phyloP scores from a whole-genome alignment of 2,797 vertebrate species.

The Micromesistius poutassou region DNA sequence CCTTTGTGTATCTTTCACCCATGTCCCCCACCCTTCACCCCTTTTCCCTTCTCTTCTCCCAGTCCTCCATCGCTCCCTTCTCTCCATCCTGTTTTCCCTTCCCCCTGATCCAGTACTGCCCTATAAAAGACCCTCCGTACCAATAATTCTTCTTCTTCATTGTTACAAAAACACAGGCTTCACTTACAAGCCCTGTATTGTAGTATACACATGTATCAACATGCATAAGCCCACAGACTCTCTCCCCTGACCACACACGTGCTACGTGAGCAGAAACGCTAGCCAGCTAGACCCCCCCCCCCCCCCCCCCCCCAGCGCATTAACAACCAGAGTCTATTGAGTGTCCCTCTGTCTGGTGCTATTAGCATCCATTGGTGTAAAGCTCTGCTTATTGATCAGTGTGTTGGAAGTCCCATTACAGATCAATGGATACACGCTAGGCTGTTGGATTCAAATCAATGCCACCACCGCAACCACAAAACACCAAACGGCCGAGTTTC shows the following conservation, averaged over 20 bases:
- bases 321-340: background rate
- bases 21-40: background rate
- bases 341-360: background rate
- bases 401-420: conserved; percentile 36
- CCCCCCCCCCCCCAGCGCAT: background rate
- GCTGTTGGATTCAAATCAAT: conserved; percentile 24
- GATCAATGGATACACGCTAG: conserved; percentile 46
- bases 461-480: background rate
- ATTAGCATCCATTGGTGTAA: background rate
- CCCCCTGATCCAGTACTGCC: background rate
- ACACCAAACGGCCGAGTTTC: background rate
- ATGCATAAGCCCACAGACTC: background rate
- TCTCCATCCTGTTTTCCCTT: conserved; percentile 7
- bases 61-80: background rate
- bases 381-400: background rate
- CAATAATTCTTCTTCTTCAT: conserved; percentile 15
- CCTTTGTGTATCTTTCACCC: conserved; percentile 1
- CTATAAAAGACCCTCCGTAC: conserved; percentile 17
- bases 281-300: background rate
- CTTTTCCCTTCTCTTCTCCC: background rate
- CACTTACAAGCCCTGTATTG: background rate
- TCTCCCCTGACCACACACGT: background rate
- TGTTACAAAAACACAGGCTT: background rate
- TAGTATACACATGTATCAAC: background rate
- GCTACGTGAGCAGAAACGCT: background rate